These are phyloP conservation scores for Dysidea cf. avara DNA, from an alignment of 37 sponge, comb jelly and placozoan species.

Conservation along the genomic window DNA sequence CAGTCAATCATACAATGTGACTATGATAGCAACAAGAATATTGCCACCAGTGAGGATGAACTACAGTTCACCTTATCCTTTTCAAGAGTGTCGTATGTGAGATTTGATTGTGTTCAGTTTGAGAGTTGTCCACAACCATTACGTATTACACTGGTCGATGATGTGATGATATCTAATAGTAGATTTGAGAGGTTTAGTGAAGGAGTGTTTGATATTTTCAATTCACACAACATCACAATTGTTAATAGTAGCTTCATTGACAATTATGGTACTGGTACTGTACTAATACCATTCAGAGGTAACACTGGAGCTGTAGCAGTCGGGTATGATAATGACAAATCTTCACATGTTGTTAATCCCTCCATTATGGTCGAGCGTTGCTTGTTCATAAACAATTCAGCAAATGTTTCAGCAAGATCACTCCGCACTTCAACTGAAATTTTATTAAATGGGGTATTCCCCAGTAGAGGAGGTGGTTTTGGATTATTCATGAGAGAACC, in stretches of 20 bases:
- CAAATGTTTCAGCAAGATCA: background rate
- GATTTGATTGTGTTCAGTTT: conserved; percentile 25
- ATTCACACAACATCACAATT: background rate
- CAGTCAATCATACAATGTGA: too few relatives aligned
- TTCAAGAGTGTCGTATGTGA: background rate
- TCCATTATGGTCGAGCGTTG: conserved; percentile 9
- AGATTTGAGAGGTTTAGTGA: conserved; percentile 29
- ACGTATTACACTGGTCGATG: conserved; percentile 24
- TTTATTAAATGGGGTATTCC: background rate
- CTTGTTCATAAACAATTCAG: conserved; percentile 21
- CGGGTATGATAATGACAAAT: background rate
- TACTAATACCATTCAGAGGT: conserved; percentile 8
- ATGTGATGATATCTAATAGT: conserved; percentile 36
- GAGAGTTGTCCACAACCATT: conserved; percentile 19
- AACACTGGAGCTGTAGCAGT: conserved; percentile 21
- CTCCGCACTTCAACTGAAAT: conserved; percentile 6
- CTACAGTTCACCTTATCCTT: too few relatives aligned
- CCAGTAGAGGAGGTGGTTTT: conserved; percentile 15
- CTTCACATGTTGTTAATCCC: background rate
- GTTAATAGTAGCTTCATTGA: background rate
- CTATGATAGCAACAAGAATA: too few relatives aligned
- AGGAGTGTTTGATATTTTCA: conserved; percentile 21
- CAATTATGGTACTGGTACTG: conserved; percentile 9
- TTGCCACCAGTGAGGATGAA: too few relatives aligned
- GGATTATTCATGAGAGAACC: conserved; percentile 2